Conservation (phyloP, 2,888 invertebrate species). For the Hypomecis punctinalis region DNA sequence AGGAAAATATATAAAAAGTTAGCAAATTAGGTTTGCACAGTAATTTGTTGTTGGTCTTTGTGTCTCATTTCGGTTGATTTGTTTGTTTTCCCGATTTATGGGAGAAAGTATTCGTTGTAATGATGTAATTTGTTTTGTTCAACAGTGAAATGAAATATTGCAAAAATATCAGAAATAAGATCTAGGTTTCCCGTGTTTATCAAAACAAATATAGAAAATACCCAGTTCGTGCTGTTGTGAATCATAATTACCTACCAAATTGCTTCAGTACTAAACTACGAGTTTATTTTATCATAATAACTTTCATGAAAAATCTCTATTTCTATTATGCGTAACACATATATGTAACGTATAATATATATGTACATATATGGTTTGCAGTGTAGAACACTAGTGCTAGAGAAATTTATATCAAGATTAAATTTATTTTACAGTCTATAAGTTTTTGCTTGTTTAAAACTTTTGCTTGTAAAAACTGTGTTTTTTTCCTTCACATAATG, state of each 20-base stretch:
- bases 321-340: too few relatives aligned
- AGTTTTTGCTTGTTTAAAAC: too few relatives aligned
- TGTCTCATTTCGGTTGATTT: slow-evolving; percentile 65
- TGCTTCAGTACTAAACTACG: neutral
- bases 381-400: too few relatives aligned
- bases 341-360: too few relatives aligned
- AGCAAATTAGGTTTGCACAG: slow-evolving; percentile 73
- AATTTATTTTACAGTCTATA: too few relatives aligned
- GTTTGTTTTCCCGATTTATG: slow-evolving; percentile 64
- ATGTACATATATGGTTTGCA: too few relatives aligned
- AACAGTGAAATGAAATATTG: neutral
- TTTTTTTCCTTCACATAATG: too few relatives aligned
- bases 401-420: too few relatives aligned
- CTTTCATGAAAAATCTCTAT: too few relatives aligned
- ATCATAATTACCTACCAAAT: neutral
- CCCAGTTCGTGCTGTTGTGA: too few relatives aligned
- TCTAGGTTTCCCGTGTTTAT: neutral
- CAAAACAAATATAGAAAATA: too few relatives aligned
- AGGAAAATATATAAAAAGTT: slow-evolving; percentile 83
- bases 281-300: neutral
- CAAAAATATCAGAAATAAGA: neutral
- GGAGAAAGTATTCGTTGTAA: slow-evolving; percentile 38
- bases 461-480: too few relatives aligned
- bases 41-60: slow-evolving; percentile 67
- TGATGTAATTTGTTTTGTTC: slow-evolving; percentile 30